phyloP scores from a whole-genome alignment of 2,888 invertebrate genomes.

The Chydorus sphaericus region DNA sequence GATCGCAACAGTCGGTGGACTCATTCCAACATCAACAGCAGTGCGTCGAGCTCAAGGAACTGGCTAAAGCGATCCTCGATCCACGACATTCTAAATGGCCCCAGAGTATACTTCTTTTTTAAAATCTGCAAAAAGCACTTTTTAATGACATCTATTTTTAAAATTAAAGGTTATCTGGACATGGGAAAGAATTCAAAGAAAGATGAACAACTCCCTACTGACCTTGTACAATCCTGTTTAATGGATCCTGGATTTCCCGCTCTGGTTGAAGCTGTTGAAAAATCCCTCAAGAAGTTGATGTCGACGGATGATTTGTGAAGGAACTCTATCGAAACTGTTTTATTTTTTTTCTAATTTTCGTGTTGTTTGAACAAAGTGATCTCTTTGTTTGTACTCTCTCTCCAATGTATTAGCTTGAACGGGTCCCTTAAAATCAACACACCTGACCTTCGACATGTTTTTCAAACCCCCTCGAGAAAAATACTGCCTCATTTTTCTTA shows the following conservation, averaged over 20 bases:
- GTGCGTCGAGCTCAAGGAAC: not conserved
- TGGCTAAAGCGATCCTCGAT: not conserved
- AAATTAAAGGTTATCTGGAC: not conserved
- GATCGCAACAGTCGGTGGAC: not conserved
- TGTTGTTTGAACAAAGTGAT: not conserved
- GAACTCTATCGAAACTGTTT: too few species aligned
- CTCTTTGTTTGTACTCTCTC: too few species aligned
- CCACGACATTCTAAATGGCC: slow-evolving; percentile 3
- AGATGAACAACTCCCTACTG: not conserved
- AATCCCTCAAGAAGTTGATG: not conserved
- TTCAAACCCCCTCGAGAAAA: too few species aligned
- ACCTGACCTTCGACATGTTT: too few species aligned
- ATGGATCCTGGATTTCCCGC: slow-evolving; percentile 7
- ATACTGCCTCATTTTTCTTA: too few species aligned
- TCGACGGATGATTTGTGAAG: not conserved
- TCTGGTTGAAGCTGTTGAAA: slow-evolving; percentile 5
- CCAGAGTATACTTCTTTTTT: too few species aligned
- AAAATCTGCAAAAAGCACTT: too few species aligned
- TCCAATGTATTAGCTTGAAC: too few species aligned
- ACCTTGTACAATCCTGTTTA: not conserved
- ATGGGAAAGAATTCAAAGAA: not conserved
- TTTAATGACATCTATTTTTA: not conserved
- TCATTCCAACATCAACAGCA: not conserved
- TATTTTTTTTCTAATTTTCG: not conserved
- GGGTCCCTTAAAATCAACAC: too few species aligned